Evolutionary conservation across 2,797 vertebrate species (phyloP), one percentile per base, ranked within the genome.

Genomic region (Clarias pachynema): DNA sequence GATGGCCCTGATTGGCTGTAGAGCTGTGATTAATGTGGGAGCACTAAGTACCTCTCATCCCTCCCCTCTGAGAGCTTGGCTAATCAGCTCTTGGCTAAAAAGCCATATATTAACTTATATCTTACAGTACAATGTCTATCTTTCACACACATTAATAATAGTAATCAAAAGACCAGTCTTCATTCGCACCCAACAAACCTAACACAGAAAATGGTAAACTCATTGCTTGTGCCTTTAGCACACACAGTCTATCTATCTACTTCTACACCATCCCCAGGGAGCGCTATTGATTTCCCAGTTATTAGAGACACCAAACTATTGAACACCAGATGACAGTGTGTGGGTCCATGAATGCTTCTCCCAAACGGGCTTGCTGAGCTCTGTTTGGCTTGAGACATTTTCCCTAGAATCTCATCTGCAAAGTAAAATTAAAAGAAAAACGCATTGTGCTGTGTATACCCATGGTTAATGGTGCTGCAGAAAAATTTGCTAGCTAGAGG

Each of bases 281-380:
- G 85, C 89, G 84, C 83, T 93, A 96, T 96, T 96, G 96, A 97
- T 97, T 96, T 96, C 93, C 92, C 94, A 93, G 93, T 97, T 96
- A 97, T 94, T 96, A 96, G 94, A 94, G 96, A 96, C 96, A 96
- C 89, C 90, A 95, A 96, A 97, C 96, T 96, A 97, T 96, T 95
- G 96, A 96, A 96, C 94, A 95, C 95, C 94, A 94, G 94, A 96
- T 96, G 96, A 97, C 96, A 94, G 96, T 96, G 93, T 95, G 95
- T 94, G 91, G 93, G 93, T 93, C 95, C 92, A 92, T 92, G 91
- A 95, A 94, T 93, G 94, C 94, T 95, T 96, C 93, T 94, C 93
- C 90, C 94, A 92, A 91, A 95, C 92, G 93, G 94, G 93, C 93
- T 95, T 94, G 93, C 93, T 92, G 93, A 93, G 91, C 22, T 78